Evolutionary conservation across 2,888 invertebrate species (phyloP), one percentile per base, ranked within the genome.

Genomic region (Drosophila diplacantha): DNA sequence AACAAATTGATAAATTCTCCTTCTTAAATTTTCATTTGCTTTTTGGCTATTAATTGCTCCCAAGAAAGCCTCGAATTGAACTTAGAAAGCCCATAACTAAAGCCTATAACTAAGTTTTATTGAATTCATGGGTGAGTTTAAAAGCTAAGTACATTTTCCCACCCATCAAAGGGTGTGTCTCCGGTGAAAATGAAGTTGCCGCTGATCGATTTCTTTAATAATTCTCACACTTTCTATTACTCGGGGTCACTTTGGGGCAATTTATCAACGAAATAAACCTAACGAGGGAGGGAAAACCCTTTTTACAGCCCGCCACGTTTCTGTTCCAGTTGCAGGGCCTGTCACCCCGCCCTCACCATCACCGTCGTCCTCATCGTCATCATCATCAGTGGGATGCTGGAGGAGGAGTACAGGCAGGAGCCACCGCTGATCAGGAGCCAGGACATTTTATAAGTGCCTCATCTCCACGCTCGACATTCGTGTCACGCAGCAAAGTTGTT

Each of bases 401-500:
- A 16, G 26, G 24, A 16, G 43, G 0, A 43, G 26, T 3, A 12
- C 4, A 8, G 14, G 44, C 3, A 8, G 44, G 8, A 29, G 11
- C 52, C 29, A 34, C 38, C 49, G 69, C 69, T 67, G 66, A 67
- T 67, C 66, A 69, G 69, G 68, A 59, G 66, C 60, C 69, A 69
- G 54, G 66, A 77, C 69, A 77, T 69, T 73, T 63, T 74, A 64
- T 60, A 77, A 73, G 69, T 72, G 75, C 68, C 68, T 46, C 75
- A 43, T 11, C 44, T 31, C 29, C 44, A 31, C 56, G 64, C 71
- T 72, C 74, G 41, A 49, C 58, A 78, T 74, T 74, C 73, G 73
- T 74, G 72, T 74, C 74, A 74, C 74, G 74, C 74, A 75, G 73
- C 74, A 74, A 78, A 74, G 74, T 78, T 74, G 74, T 78, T 74